A percentile compares a stretch with the other conserved stretches of the same genome.
Conservation (phyloP, 2,797 vertebrate species). For the Mycteria americana region DNA sequence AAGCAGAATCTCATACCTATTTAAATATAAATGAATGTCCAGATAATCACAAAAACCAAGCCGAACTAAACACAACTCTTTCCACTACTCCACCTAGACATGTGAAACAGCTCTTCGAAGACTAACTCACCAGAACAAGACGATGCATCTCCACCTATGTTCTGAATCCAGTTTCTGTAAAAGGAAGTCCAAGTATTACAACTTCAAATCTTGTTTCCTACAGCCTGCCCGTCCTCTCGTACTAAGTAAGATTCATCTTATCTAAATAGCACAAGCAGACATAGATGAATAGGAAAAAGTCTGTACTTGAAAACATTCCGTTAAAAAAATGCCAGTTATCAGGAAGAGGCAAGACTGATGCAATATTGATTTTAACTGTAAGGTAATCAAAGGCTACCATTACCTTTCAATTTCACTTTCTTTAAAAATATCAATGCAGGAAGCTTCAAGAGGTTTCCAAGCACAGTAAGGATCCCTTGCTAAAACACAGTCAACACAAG, state of each 20-base stretch:
- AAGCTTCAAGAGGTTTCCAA: slow-evolving; percentile 77
- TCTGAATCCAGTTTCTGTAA: slow-evolving; percentile 87
- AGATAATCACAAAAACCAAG: background rate
- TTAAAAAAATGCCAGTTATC: background rate
- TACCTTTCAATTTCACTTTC: slow-evolving; percentile 75
- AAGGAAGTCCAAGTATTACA: slow-evolving; percentile 23
- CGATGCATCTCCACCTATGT: slow-evolving; percentile 85
- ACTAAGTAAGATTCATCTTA: background rate
- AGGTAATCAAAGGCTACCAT: background rate
- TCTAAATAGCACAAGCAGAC: background rate
- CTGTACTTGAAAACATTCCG: background rate
- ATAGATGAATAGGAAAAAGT: background rate
- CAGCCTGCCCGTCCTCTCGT: background rate
- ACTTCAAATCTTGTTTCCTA: background rate
- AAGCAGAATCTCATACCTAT: background rate
- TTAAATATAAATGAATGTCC: background rate
- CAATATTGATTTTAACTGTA: background rate
- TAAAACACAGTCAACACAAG: slow-evolving; percentile 88
- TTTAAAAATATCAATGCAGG: slow-evolving; percentile 80
- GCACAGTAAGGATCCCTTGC: slow-evolving; percentile 94
- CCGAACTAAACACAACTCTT: background rate
- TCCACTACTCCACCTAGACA: background rate
- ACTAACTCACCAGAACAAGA: slow-evolving; percentile 81
- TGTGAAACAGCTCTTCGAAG: background rate
- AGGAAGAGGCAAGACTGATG: background rate